A percentile compares a stretch with the other conserved stretches of the same genome.
These are phyloP conservation scores for Zosterops pallidus DNA, from an alignment of 2,113 vertebrate genomes.

Conservation along the genomic window DNA sequence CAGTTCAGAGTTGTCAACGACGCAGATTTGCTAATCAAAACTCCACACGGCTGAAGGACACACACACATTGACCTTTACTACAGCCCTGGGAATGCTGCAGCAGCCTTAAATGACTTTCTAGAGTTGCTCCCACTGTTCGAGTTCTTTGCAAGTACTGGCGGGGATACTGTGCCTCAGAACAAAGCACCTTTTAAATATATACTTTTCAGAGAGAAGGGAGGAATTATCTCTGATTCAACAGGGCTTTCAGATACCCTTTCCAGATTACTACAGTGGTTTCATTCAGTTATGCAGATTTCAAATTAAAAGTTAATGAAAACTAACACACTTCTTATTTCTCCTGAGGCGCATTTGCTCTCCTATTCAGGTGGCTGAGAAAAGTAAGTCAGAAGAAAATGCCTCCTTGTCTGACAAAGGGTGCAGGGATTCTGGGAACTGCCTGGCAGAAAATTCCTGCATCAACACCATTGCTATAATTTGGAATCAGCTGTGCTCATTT, in stretches of 20 bases:
- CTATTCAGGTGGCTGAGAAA: not conserved
- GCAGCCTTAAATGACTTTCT: slow-evolving; percentile 8
- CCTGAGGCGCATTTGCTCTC: not conserved
- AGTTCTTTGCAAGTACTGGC: not conserved
- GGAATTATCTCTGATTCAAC: slow-evolving; percentile 1
- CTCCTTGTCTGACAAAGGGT: not conserved
- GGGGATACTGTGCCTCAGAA: not conserved
- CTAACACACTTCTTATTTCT: not conserved
- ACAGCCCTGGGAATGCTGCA: not conserved
- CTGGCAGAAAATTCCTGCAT: not conserved
- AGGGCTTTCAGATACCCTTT: slow-evolving; percentile 1
- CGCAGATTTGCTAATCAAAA: not conserved
- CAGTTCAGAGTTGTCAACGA: not conserved
- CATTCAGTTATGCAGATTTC: not conserved
- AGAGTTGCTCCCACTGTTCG: not conserved
- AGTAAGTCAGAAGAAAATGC: not conserved
- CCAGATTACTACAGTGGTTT: not conserved
- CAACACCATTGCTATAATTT: not conserved
- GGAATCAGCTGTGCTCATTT: not conserved
- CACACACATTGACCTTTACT: slow-evolving; percentile 22
- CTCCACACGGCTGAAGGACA: not conserved
- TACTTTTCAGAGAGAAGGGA: not conserved
- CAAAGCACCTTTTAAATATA: not conserved
- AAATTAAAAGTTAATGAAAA: slow-evolving; percentile 46
- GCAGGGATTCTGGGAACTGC: not conserved